These are phyloP conservation scores for Myrmecophaga tridactyla DNA, from an alignment of 2,113 vertebrate species.

Conservation along the genomic window DNA sequence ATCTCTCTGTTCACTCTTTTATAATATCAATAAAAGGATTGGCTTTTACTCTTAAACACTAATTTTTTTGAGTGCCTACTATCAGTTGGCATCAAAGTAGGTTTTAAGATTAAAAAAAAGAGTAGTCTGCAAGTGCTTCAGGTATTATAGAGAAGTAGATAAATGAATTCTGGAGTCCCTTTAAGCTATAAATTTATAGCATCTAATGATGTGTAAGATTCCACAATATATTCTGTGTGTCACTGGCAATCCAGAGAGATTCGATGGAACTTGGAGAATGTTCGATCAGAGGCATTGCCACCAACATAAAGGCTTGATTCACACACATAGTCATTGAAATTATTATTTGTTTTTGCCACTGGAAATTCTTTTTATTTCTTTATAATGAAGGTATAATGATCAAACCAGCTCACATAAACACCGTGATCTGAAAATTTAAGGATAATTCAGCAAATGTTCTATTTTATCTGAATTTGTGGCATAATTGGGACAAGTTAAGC, in stretches of 20 bases:
- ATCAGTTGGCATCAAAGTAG: not conserved
- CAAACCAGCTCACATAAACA: constrained; percentile 21
- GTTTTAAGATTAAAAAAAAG: not conserved
- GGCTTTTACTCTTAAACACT: not conserved
- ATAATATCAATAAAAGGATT: not conserved
- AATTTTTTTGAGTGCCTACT: not conserved
- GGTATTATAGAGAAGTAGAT: not conserved
- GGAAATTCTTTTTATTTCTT: constrained; percentile 55
- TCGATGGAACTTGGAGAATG: not conserved
- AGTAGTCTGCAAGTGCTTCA: not conserved
- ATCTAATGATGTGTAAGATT: not conserved
- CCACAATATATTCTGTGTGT: not conserved
- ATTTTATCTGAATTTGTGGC: constrained; percentile 37
- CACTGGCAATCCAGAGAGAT: not conserved
- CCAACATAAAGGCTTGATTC: not conserved
- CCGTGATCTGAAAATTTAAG: constrained; percentile 30
- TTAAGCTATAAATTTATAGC: not conserved
- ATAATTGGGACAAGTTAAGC: not conserved
- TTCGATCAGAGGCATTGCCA: not conserved
- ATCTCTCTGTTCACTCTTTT: not conserved
- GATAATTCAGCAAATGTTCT: constrained; percentile 13
- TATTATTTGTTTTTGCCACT: too few species aligned
- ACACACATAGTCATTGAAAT: not conserved
- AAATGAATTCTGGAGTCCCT: not conserved
- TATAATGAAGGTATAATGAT: constrained; percentile 6